Evolutionary conservation across 2,888 invertebrate species (phyloP).

Genomic region (Urechis unicinctus): DNA sequence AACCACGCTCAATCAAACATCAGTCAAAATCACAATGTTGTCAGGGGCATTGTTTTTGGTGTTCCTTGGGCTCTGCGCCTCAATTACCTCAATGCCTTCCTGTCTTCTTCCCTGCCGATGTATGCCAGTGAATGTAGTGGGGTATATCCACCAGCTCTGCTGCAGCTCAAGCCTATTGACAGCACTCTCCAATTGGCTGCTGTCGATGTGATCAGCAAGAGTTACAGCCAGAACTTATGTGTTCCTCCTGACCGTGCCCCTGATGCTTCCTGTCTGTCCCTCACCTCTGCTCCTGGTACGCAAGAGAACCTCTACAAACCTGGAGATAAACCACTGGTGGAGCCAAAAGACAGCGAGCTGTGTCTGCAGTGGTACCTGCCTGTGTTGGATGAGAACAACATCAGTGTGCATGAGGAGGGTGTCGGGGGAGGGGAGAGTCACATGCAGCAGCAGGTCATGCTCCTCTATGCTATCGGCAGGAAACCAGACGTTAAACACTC

Average conservation of each 20-base stretch:
- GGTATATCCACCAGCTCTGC: slow-evolving; percentile 34
- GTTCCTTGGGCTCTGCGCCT: slow-evolving; percentile 32
- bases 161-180: slow-evolving; percentile 22
- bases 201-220: slow-evolving; percentile 20
- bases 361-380: slow-evolving; percentile 35
- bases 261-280: not conserved
- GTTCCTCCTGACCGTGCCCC: not conserved
- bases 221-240: slow-evolving; percentile 5
- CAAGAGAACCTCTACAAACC: slow-evolving; percentile 20
- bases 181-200: slow-evolving; percentile 17
- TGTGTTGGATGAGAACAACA: slow-evolving; percentile 6
- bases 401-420: slow-evolving; percentile 1
- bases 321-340: slow-evolving; percentile 25
- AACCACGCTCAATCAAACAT: slow-evolving; percentile 36
- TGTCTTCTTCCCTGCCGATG: slow-evolving; percentile 27
- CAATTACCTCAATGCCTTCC: slow-evolving; percentile 34
- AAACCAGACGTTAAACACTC: slow-evolving; percentile 20
- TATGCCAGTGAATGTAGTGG: slow-evolving; percentile 38
- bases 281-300: not conserved
- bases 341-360: slow-evolving; percentile 32
- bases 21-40: slow-evolving; percentile 34
- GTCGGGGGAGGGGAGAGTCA: slow-evolving; percentile 2
- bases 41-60: slow-evolving; percentile 26
- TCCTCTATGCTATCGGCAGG: slow-evolving; percentile 30
- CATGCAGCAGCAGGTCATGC: slow-evolving; percentile 23